Conservation (phyloP, 2,113 vertebrate species). For the Nansenia antarctica region DNA sequence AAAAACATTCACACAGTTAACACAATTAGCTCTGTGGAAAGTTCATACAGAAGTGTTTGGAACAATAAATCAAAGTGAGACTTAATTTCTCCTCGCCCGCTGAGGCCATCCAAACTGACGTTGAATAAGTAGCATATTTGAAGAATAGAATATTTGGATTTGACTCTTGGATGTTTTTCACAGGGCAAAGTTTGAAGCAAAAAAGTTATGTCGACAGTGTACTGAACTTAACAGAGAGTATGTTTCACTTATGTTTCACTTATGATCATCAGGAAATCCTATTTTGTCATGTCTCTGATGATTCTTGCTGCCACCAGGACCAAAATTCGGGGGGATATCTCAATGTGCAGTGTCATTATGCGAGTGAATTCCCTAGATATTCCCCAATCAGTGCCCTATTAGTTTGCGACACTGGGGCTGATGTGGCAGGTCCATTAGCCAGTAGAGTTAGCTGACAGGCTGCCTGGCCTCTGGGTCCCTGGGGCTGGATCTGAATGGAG, state of each 20-base stretch:
- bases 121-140: no score
- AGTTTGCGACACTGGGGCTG: slow-evolving; percentile 56
- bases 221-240: slow-evolving; percentile 23
- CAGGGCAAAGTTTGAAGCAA: slow-evolving; percentile 11
- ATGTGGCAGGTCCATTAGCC: slow-evolving; percentile 75
- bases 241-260: slow-evolving; percentile 19
- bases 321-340: slow-evolving; percentile 35
- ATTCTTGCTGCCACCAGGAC: slow-evolving; percentile 16
- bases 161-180: slow-evolving; percentile 9
- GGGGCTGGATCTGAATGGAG: slow-evolving; percentile 13
- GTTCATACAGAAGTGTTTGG: no score
- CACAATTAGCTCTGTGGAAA: no score
- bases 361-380: slow-evolving; percentile 61
- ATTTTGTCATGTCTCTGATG: slow-evolving; percentile 18
- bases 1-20: no score
- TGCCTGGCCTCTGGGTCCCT: slow-evolving; percentile 42
- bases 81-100: no score
- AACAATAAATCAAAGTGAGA: no score
- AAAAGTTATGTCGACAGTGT: slow-evolving; percentile 24
- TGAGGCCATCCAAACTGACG: no score
- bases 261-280: slow-evolving; percentile 39
- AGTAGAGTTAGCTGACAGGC: slow-evolving; percentile 60
- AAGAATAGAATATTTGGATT: no score
- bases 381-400: slow-evolving; percentile 71
- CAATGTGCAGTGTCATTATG: slow-evolving; percentile 49